phyloP scores from a whole-genome alignment of 2,797 vertebrate species.

The Silurus aristotelis region DNA sequence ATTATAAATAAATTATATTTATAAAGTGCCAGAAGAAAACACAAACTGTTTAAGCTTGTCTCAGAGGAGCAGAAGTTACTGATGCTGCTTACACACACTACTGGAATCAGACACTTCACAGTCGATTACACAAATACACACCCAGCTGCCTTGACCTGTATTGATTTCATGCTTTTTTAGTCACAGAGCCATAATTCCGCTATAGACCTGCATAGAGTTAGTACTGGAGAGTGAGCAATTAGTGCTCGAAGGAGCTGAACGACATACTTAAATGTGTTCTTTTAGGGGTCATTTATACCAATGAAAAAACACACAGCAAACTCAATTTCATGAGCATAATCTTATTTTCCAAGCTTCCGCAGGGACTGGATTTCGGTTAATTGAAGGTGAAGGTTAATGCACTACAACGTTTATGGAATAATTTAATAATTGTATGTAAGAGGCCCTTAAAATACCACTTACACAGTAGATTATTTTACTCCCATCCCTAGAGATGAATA shows the following conservation, averaged over 20 bases:
- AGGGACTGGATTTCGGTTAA: conserved; percentile 27
- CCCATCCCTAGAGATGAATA: not conserved
- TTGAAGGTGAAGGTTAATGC: not conserved
- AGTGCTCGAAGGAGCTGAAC: not conserved
- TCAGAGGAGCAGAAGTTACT: too few species aligned
- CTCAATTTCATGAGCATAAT: conserved; percentile 17
- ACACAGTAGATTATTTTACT: not conserved
- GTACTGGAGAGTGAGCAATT: not conserved
- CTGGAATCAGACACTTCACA: not conserved
- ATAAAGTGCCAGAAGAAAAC: not conserved
- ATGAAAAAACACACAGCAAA: conserved; percentile 8
- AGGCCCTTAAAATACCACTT: not conserved
- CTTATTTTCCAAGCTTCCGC: conserved; percentile 17
- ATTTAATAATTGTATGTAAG: conserved; percentile 28
- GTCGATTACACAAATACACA: not conserved
- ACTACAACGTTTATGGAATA: conserved; percentile 25
- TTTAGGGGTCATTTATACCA: conserved; percentile 26
- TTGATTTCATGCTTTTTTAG: conserved; percentile 11
- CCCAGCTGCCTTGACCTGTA: conserved; percentile 1
- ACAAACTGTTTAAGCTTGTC: conserved; percentile 1
- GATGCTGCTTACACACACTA: not conserved
- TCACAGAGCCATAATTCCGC: not conserved
- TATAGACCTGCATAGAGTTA: not conserved
- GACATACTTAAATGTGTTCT: not conserved
- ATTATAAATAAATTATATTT: too few species aligned